These are phyloP conservation scores for Cheilosia pagana DNA, from an alignment of 2,888 invertebrate species.

Conservation along the genomic window DNA sequence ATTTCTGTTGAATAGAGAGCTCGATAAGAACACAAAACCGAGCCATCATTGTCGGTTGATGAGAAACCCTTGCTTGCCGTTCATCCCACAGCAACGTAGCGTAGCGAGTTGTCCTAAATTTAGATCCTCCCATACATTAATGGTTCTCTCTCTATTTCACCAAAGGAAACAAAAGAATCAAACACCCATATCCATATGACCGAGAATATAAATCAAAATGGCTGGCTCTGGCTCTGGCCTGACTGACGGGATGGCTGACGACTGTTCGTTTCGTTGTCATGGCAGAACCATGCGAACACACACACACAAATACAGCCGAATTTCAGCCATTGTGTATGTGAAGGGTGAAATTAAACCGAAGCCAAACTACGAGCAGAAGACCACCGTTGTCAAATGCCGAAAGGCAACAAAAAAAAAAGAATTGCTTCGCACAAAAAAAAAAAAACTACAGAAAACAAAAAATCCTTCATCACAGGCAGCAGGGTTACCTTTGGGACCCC, in stretches of 20 bases:
- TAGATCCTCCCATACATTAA: constrained; percentile 77
- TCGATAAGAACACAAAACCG: constrained; percentile 66
- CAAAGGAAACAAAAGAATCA: constrained; percentile 75
- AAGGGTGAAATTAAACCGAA: constrained; percentile 71
- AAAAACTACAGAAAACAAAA: constrained; percentile 35
- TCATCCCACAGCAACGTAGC: constrained; percentile 22
- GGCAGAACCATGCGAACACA: constrained; percentile 66
- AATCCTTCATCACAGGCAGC: constrained; percentile 62
- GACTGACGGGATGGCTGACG: constrained; percentile 79
- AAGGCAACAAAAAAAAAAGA: constrained; percentile 56
- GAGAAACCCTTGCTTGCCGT: constrained; percentile 37
- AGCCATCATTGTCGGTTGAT: constrained; percentile 60
- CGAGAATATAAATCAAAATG: constrained; percentile 83
- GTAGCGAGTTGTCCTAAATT: constrained; percentile 63
- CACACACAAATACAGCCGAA: constrained; percentile 34
- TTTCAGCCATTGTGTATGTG: constrained; percentile 65
- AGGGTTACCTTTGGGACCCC: no score
- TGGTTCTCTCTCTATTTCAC: constrained; percentile 74
- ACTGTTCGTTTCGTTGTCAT: constrained; percentile 83
- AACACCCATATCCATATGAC: constrained; percentile 82
- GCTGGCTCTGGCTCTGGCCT: constrained; percentile 80
- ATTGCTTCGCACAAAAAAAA: constrained; percentile 26
- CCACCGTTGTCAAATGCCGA: constrained; percentile 73
- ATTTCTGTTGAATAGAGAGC: constrained; percentile 25
- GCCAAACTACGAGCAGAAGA: constrained; percentile 56